Percentiles rank a stretch among this genome's conserved stretches.
Conservation (phyloP, 2,888 invertebrate species). For the Ophioninae sp. region DNA sequence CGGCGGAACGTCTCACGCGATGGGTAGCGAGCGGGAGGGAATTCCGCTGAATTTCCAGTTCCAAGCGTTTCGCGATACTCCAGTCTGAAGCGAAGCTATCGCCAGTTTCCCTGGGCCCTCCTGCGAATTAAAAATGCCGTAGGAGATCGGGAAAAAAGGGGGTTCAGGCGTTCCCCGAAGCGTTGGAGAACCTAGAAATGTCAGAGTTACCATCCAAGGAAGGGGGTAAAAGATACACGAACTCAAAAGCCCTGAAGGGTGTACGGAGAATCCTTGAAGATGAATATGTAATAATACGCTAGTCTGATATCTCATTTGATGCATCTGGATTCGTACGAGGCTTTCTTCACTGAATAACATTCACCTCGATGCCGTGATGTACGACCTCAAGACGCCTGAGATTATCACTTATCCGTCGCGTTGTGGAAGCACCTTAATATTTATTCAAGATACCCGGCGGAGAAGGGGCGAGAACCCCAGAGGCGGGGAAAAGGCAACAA, state of each 20-base stretch:
- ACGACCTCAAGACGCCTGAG: conserved; percentile 37
- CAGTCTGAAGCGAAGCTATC: not conserved
- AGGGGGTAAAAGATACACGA: not conserved
- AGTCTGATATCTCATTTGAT: conserved; percentile 45
- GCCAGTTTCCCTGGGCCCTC: not conserved
- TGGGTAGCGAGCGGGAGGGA: not conserved
- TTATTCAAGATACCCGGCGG: conserved; percentile 68
- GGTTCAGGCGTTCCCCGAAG: not conserved
- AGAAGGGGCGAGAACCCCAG: conserved; percentile 46
- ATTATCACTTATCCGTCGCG: conserved; percentile 17
- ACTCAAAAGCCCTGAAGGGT: not conserved
- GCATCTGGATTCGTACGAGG: not conserved
- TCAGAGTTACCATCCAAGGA: not conserved
- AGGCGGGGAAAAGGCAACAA: conserved; percentile 70
- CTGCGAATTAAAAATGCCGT: not conserved
- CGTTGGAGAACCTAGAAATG: not conserved
- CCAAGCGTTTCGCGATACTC: not conserved
- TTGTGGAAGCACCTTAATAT: conserved; percentile 70
- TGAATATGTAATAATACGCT: not conserved
- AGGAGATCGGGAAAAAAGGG: not conserved
- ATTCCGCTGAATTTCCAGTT: not conserved
- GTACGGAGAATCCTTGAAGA: not conserved
- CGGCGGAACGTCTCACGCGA: not conserved
- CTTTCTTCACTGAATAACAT: conserved; percentile 15
- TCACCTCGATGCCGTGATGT: conserved; percentile 13